Conservation (phyloP, 2,888 invertebrate genomes). For the Nebria brevicollis region DNA sequence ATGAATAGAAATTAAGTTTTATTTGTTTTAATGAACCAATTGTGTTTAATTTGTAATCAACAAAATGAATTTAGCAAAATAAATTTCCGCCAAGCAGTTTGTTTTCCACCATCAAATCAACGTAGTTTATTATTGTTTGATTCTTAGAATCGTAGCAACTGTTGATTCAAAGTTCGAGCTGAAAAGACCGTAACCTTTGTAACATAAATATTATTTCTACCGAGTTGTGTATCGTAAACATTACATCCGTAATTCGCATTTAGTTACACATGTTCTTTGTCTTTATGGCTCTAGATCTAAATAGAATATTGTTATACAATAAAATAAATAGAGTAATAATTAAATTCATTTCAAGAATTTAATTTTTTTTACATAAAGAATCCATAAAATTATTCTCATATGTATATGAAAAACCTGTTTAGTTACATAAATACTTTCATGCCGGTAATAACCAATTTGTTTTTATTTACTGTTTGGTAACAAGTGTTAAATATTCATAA, state of each 20-base stretch:
- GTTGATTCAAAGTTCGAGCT: not conserved
- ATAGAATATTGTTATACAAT: no score
- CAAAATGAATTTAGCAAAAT: not conserved
- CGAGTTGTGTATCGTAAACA: not conserved
- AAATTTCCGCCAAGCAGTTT: not conserved
- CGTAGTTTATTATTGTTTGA: not conserved
- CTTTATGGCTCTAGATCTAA: not conserved
- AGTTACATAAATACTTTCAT: not conserved
- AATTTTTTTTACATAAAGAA: no score
- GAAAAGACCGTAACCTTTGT: not conserved
- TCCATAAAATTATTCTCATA: no score
- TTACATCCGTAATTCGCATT: not conserved
- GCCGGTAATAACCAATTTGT: not conserved
- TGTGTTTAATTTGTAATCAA: no score
- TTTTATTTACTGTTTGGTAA: not conserved
- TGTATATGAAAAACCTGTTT: not conserved
- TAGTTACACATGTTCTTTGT: not conserved
- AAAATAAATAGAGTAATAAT: no score
- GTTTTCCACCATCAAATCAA: conserved; percentile 18
- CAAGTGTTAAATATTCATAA: not conserved
- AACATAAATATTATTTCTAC: not conserved
- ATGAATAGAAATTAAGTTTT: no score
- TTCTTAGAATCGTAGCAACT: not conserved
- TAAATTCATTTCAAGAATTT: no score
- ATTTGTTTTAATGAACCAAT: no score